Conservation (phyloP, 1,140 invertebrate species). For the Sarcophaga peregrina region DNA sequence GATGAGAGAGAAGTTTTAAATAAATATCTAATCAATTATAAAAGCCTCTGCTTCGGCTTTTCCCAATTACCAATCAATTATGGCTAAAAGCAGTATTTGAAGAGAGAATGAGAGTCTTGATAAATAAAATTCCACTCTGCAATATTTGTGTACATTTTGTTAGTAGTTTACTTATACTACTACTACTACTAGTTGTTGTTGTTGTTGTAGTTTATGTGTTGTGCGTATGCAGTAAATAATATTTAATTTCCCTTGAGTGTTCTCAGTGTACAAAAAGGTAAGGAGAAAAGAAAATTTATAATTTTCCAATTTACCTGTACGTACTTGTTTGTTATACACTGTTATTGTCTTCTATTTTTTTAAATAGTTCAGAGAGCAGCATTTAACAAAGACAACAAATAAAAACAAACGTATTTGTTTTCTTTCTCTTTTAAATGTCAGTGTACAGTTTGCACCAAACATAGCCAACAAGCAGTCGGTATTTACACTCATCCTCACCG, state of each 20-base stretch:
- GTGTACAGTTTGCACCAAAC: slow-evolving; percentile 65
- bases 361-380: background rate
- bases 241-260: slow-evolving; percentile 14
- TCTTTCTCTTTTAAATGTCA: background rate
- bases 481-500: slow-evolving; percentile 44
- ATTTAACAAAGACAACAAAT: slow-evolving; percentile 20
- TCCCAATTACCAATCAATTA: slow-evolving; percentile 1
- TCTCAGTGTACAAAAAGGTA: background rate
- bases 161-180: background rate
- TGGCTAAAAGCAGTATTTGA: background rate
- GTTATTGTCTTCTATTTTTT: background rate
- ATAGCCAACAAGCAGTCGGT: slow-evolving; percentile 60
- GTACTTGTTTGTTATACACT: too few species aligned
- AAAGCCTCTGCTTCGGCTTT: background rate
- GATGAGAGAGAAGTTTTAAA: too few species aligned
- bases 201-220: slow-evolving; percentile 9
- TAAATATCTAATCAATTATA: too few species aligned
- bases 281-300: background rate
- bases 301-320: too few species aligned
- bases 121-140: too few species aligned
- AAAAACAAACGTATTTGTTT: too few species aligned
- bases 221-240: background rate
- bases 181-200: background rate
- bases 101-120: too few species aligned
- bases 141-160: background rate